Evolutionary conservation across 64 coral and sea anemone genomes (phyloP).

Genomic region (Stichodactyla helianthus): DNA sequence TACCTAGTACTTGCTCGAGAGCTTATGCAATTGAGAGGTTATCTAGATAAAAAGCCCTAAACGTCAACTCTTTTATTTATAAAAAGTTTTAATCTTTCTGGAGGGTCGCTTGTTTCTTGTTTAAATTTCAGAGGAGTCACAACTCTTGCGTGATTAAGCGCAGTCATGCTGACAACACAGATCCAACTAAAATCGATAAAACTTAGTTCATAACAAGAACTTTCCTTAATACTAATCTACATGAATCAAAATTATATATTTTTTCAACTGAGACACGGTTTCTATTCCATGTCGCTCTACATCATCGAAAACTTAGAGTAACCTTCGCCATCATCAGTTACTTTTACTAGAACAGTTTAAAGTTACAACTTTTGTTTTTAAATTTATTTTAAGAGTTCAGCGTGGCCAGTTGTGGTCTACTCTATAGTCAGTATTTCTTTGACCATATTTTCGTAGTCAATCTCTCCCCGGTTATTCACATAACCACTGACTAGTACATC

Average conservation of each 20-base stretch:
- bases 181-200: no score
- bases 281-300: no score
- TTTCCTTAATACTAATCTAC: no score
- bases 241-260: no score
- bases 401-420: neutral
- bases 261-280: no score
- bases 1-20: neutral
- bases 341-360: neutral
- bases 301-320: neutral
- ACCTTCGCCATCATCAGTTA: neutral
- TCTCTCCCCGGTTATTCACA: conserved; percentile 75
- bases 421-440: conserved; percentile 39
- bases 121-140: neutral
- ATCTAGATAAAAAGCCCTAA: neutral
- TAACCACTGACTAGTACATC: conserved; percentile 66
- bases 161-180: no score
- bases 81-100: neutral
- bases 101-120: neutral
- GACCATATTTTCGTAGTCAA: conserved; percentile 77
- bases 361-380: conserved; percentile 7
- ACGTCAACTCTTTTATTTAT: neutral
- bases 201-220: no score
- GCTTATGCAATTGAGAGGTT: neutral
- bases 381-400: neutral
- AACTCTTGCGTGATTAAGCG: no score